Percentiles rank a stretch among this genome's conserved stretches.
Evolutionary conservation across 2,113 vertebrate species (phyloP).

Genomic region (Rhinoptilus africanus): DNA sequence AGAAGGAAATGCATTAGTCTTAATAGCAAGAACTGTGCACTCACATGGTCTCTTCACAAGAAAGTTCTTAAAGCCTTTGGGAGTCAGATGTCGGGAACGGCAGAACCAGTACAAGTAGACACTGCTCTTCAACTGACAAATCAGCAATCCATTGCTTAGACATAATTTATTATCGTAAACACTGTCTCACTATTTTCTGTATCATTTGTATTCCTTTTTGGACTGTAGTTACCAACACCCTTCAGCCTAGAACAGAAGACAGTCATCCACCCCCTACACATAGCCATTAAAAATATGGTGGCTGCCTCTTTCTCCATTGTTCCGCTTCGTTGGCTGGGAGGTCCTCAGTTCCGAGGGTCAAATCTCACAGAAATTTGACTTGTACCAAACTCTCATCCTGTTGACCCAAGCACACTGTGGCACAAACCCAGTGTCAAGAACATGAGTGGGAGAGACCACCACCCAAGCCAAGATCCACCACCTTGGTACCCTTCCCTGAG

Average conservation of each 20-base stretch:
- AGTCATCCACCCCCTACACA: background rate
- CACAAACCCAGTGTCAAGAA: background rate
- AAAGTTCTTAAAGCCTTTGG: constrained; percentile 24
- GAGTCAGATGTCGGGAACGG: background rate
- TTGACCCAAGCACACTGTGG: accelerated
- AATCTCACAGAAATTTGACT: background rate
- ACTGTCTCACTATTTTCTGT: background rate
- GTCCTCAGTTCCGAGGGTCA: background rate
- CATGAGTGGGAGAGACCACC: background rate
- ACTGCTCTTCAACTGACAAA: background rate
- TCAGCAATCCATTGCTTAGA: background rate
- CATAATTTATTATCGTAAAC: background rate
- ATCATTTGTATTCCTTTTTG: background rate
- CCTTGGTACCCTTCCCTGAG: background rate
- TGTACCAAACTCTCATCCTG: accelerated
- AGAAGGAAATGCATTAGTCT: constrained; percentile 56
- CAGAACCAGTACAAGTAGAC: background rate
- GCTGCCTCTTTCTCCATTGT: background rate
- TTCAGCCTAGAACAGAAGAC: background rate
- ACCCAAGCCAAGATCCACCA: background rate
- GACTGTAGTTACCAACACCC: background rate
- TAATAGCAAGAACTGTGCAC: constrained; percentile 26
- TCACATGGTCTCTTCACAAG: background rate
- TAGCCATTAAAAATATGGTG: background rate
- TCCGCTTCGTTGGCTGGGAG: background rate